phyloP scores from a whole-genome alignment of 2,797 vertebrate genomes.

The Lacerta viridis region DNA sequence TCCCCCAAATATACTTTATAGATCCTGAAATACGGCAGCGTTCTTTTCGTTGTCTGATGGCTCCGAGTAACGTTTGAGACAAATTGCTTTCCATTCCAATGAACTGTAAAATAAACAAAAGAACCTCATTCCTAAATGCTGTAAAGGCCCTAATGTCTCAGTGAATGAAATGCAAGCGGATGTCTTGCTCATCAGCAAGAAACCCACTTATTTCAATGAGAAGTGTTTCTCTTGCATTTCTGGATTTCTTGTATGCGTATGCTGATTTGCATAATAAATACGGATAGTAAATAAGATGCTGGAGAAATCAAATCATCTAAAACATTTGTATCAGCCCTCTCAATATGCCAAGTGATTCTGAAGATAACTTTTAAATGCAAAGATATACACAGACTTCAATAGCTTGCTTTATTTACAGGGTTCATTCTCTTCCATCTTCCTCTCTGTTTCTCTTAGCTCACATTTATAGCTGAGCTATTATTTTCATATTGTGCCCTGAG shows the following conservation, averaged over 20 bases:
- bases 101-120: conserved; percentile 81
- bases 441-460: conserved; percentile 68
- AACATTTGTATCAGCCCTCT: conserved; percentile 58
- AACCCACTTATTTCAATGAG: conserved; percentile 71
- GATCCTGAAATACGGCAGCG: conserved; percentile 53
- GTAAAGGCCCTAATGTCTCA: conserved; percentile 75
- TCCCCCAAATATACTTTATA: conserved; percentile 54
- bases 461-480: conserved; percentile 73
- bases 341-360: conserved; percentile 61
- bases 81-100: conserved; percentile 78
- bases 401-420: conserved; percentile 62
- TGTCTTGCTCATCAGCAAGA: conserved; percentile 74
- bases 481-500: conserved; percentile 73
- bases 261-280: conserved; percentile 74
- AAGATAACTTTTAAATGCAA: conserved; percentile 68
- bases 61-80: conserved; percentile 74
- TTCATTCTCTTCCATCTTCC: conserved; percentile 23
- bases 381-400: conserved; percentile 64
- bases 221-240: conserved; percentile 66
- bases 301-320: conserved; percentile 59
- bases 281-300: conserved; percentile 67
- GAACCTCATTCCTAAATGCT: conserved; percentile 77
- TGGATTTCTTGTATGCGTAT: conserved; percentile 35
- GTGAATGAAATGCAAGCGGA: conserved; percentile 75
- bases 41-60: conserved; percentile 62